A percentile compares a stretch with the other conserved stretches of the same genome.
phyloP scores from a whole-genome alignment of 2,113 vertebrate genomes.

The Actinemys pallida region DNA sequence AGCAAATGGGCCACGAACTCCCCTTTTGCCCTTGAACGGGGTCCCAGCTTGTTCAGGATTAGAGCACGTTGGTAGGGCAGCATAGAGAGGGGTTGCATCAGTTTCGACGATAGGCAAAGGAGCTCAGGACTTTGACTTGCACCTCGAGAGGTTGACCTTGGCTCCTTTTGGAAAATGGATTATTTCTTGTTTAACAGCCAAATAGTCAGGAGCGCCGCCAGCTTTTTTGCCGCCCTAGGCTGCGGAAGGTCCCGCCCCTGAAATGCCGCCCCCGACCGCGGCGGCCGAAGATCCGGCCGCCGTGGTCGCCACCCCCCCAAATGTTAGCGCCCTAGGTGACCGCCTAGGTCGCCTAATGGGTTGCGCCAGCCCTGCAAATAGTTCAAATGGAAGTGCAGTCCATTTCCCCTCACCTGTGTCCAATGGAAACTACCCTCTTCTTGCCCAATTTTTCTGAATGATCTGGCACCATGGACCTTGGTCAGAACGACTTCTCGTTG shows the following conservation, averaged over 20 bases:
- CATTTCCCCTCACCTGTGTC: slow-evolving; percentile 68
- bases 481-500: slow-evolving; percentile 62
- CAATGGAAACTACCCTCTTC: slow-evolving; percentile 62
- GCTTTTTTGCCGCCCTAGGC: too few relatives aligned
- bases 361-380: neutral
- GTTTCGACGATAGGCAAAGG: neutral
- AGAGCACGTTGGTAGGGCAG: neutral
- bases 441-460: slow-evolving; percentile 67
- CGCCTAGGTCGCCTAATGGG: too few relatives aligned
- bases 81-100: neutral
- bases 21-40: neutral
- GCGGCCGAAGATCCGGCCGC: too few relatives aligned
- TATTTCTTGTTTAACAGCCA: slow-evolving; percentile 66
- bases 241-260: too few relatives aligned
- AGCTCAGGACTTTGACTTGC: neutral
- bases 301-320: too few relatives aligned
- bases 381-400: slow-evolving; percentile 64
- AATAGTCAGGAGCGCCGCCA: neutral
- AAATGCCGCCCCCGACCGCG: too few relatives aligned
- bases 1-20: neutral
- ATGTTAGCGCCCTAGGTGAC: too few relatives aligned
- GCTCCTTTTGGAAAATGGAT: slow-evolving; percentile 70
- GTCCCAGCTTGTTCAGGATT: neutral
- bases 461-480: slow-evolving; percentile 54
- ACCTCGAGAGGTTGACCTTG: neutral